Conservation (phyloP, 2,113 vertebrate species). For the Peromyscus californicus region DNA sequence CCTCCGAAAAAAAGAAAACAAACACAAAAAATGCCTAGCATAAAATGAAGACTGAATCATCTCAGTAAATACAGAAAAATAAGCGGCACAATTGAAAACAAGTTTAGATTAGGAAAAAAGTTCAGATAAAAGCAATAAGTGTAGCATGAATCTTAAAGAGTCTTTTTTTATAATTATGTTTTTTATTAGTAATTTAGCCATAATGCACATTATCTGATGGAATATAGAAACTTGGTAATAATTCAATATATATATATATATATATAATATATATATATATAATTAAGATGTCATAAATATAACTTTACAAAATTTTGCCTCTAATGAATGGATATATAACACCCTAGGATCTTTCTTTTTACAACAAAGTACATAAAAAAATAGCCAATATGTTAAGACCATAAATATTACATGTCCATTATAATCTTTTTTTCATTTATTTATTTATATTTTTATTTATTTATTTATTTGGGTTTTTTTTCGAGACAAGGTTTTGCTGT, state of each 20-base stretch:
- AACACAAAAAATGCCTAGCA: neutral
- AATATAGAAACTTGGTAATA: conserved; percentile 44
- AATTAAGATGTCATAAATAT: conserved; percentile 44
- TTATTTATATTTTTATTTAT: no score
- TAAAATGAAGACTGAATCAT: neutral
- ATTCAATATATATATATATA: no score
- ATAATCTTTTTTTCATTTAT: conserved; percentile 2
- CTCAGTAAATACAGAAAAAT: conserved; percentile 3
- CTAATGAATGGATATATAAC: conserved; percentile 17
- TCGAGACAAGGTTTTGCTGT: no score
- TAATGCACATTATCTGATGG: conserved; percentile 35
- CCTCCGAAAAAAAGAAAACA: neutral
- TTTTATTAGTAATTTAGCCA: conserved; percentile 59
- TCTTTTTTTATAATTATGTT: conserved; percentile 63
- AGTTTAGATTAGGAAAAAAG: neutral
- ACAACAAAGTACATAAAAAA: conserved; percentile 47
- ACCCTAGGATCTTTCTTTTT: neutral
- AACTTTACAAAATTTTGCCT: conserved; percentile 14
- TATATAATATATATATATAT: neutral
- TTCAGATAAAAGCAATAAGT: conserved; percentile 17
- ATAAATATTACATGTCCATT: conserved; percentile 47
- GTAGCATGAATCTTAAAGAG: no score
- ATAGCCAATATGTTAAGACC: neutral
- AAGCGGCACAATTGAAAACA: neutral
- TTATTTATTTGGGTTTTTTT: no score